Base-by-base conservation (phyloP, 2,888 invertebrate genomes). In the Toxonevra muliebris region DNA sequence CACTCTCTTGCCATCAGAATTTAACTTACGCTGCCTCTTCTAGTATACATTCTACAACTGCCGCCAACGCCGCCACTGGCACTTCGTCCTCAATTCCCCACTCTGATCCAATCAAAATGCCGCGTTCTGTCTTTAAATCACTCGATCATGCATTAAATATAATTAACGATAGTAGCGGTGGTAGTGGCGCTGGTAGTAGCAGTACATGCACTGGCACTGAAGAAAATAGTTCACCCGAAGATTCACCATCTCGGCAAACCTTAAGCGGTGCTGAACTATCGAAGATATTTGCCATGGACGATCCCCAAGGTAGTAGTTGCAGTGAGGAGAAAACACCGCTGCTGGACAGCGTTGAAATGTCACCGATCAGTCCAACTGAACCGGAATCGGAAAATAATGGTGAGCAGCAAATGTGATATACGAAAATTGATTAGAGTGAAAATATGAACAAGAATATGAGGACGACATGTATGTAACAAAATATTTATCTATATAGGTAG, bases 331-430 rank as follows among this genome's bases (percentile, higher is more conserved):
- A 85, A 73, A 85, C 84, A 11, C 86, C 86, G 53, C 77, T 86
- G 45, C 79, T 86, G 66, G 85, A 85, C 70, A 84, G 84, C 73
- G 85, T 85, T 69, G 85, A 85, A 76, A 84, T 85, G 83, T 85
- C 85, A 43, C 84, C 84, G 17, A 84, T 85, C 41, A 85, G 84
- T 78, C 85, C 85, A 75, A 83, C 82, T 57, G 83, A 83, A 72
- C 78, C 82, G 55, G 79, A 82, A 30, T 74, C 77, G 19, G 73
- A 77, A 67, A 76, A 76, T 59, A 78, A 78, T 63, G 78, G 68
- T 19, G 76, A 77, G 74, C 30, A 30, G 30, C 75, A 77, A 75
- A 80, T 80, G 80, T 80, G 80, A 80, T 80, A 79, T 69, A 74
- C 61, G 69, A 69, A 66, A 61, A 45, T 57, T 59, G 60, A 63